A percentile compares a stretch with the other conserved stretches of the same genome.
phyloP scores from a whole-genome alignment of 2,113 vertebrate species.

The Bothrops jararaca region DNA sequence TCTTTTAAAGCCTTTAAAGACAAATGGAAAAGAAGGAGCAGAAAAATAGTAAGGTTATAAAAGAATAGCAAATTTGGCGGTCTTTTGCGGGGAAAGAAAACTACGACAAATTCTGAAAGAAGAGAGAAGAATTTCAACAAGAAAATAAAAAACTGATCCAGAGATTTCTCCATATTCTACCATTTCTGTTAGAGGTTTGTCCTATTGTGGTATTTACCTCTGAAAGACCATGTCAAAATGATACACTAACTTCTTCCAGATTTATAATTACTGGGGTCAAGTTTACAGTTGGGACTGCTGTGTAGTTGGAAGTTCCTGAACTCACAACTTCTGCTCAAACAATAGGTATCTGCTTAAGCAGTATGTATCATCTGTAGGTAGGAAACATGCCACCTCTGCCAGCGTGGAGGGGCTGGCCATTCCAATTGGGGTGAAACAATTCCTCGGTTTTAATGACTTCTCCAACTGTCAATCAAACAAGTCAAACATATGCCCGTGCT shows the following conservation, averaged over 20 bases:
- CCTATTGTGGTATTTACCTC: not conserved
- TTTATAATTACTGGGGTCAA: not conserved
- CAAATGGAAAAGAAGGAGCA: not conserved
- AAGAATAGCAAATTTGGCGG: not conserved
- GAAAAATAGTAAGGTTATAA: not conserved
- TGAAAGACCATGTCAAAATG: not conserved
- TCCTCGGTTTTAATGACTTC: not conserved
- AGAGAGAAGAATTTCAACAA: not conserved
- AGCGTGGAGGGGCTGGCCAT: too few relatives aligned
- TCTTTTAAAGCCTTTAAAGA: not conserved
- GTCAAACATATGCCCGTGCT: not conserved
- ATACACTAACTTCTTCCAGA: not conserved
- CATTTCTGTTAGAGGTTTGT: not conserved
- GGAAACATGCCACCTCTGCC: too few relatives aligned
- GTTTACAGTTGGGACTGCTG: too few relatives aligned
- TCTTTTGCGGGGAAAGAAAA: not conserved
- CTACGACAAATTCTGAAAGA: not conserved
- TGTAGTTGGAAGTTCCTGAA: too few relatives aligned
- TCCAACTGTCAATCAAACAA: not conserved
- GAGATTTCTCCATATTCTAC: not conserved
- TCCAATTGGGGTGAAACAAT: not conserved
- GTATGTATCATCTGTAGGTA: too few relatives aligned
- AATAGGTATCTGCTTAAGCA: too few relatives aligned
- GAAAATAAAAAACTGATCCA: not conserved
- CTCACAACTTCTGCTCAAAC: too few relatives aligned